Evolutionary conservation across 2,113 vertebrate species (phyloP), one percentile per base, ranked within the genome.

Genomic region (Elephas maximus): DNA sequence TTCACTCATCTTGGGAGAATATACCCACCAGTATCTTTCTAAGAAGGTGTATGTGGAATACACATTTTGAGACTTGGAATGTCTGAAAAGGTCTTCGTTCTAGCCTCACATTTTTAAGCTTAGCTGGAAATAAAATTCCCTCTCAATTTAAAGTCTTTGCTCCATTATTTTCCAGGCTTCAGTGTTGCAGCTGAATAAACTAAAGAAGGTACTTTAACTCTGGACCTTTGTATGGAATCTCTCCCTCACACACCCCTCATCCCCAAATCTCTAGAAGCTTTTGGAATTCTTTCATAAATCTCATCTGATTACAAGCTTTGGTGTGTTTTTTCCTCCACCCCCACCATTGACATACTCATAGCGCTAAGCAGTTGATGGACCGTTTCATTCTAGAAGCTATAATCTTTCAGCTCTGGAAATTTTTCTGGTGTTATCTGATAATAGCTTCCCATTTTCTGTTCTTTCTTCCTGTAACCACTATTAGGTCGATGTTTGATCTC

Each of bases 321-420:
- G 17, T 65, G 74, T 57, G 1, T 71, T 95, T 78, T 24, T n/a
- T 14, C 28, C 33, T 33, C 44, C 10, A 62, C 18, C 7, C 0
- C 14, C 12, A 15, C 24, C 26, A 80, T 74, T 65, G 63, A 78
- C 41, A 79, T 0, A 92, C 1, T 18, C 44, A 81, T 8, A 86
- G 71, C 51, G 48, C 60, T 26, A 0, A 95, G 33, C 57, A 69
- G 8, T 20, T 74, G 24, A 65, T 15, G 4, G 37, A 21, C 23
- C 30, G 78, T 87, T 88, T 51, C 77, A 95, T 44, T 90, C 14
- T 92, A 79, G 33, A 92, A 67, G 17, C 33, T 71, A 12, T 81
- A 26, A n/a, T 62, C 37, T 69, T 73, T 73, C 62, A 26, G 73
- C n/a, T 91, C 41, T 60, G 8, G 17, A 79, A 78, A 78, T 7